These are phyloP conservation scores for Rhinoptilus africanus DNA, from an alignment of 2,113 vertebrate genomes.

Conservation along the genomic window DNA sequence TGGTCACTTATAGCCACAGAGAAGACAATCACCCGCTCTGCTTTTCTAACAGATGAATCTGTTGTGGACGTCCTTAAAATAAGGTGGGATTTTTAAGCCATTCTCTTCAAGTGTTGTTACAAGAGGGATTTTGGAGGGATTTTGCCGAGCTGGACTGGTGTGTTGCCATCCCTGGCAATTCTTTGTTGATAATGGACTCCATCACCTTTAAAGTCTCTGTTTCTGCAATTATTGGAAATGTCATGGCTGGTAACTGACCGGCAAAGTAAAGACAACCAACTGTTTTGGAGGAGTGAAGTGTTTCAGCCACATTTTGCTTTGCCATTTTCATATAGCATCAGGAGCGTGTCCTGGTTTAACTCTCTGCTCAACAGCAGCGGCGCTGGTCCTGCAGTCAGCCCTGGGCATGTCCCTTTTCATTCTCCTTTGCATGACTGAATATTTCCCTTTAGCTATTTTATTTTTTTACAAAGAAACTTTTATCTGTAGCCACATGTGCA, in stretches of 20 bases:
- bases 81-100: neutral
- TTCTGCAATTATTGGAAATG: constrained; percentile 53
- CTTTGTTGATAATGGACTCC: constrained; percentile 63
- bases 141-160: constrained; percentile 17
- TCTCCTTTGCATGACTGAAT: neutral
- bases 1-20: neutral
- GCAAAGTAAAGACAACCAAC: constrained; percentile 40
- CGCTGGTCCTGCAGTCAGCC: neutral
- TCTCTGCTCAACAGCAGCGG: neutral
- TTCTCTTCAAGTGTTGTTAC: constrained; percentile 27
- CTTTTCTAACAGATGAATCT: neutral
- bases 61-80: neutral
- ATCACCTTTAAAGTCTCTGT: neutral
- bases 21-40: neutral
- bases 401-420: neutral
- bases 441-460: constrained; percentile 31
- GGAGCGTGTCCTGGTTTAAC: constrained; percentile 42
- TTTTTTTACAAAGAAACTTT: constrained; percentile 45
- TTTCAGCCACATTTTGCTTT: neutral
- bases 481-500: constrained; percentile 51
- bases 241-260: constrained; percentile 4
- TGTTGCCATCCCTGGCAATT: constrained; percentile 48
- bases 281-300: neutral
- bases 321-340: neutral
- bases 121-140: neutral